These are phyloP conservation scores for Synchiropus splendidus DNA, from an alignment of 2,113 vertebrate species.

Conservation along the genomic window DNA sequence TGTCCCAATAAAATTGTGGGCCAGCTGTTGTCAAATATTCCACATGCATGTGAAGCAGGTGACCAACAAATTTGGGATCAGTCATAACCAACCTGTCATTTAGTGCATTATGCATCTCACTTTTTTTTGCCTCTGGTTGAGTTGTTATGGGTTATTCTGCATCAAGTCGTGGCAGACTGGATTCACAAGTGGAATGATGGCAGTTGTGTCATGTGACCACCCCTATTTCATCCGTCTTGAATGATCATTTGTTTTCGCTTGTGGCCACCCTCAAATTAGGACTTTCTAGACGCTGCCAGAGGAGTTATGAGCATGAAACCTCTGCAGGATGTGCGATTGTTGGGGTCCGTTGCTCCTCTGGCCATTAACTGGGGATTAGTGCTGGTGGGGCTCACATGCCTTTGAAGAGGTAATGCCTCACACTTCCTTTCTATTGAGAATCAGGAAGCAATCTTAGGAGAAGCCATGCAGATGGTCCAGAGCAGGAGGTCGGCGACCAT, in stretches of 20 bases:
- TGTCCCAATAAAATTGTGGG: too few relatives aligned
- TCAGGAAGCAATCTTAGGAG: slow-evolving; percentile 54
- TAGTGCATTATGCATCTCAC: too few relatives aligned
- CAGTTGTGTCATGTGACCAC: too few relatives aligned
- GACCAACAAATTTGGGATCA: too few relatives aligned
- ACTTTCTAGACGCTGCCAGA: slow-evolving; percentile 22
- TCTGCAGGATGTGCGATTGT: slow-evolving; percentile 44
- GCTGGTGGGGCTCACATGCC: slow-evolving; percentile 52
- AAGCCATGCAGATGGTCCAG: slow-evolving; percentile 40
- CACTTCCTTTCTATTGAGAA: slow-evolving; percentile 54
- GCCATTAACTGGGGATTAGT: slow-evolving; percentile 65
- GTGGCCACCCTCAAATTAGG: slow-evolving; percentile 13
- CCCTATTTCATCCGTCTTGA: not conserved
- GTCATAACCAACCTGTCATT: too few relatives aligned
- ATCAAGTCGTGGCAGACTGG: too few relatives aligned
- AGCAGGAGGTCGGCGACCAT: slow-evolving; percentile 19
- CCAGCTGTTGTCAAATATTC: too few relatives aligned
- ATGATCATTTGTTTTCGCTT: not conserved
- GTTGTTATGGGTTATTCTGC: too few relatives aligned
- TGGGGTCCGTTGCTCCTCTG: slow-evolving; percentile 51
- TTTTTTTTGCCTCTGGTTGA: too few relatives aligned
- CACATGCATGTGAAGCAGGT: too few relatives aligned
- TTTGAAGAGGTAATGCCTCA: slow-evolving; percentile 56
- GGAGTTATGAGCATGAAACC: slow-evolving; percentile 42
- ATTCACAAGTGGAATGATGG: too few relatives aligned